Percentiles rank a stretch among this genome's conserved stretches.
phyloP scores from a whole-genome alignment of 2,797 vertebrate species.

The Lagodon rhomboides region DNA sequence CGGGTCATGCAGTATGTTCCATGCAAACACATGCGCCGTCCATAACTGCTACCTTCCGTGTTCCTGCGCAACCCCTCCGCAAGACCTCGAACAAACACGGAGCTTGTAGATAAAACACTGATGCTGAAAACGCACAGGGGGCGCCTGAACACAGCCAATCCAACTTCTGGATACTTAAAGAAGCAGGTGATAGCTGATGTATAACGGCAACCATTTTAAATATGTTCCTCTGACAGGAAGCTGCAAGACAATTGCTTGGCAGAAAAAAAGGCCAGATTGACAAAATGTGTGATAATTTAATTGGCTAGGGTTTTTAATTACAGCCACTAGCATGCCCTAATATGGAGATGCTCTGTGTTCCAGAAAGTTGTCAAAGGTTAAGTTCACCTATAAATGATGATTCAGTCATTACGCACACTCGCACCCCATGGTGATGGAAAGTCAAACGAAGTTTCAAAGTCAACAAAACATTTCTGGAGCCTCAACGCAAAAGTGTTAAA shows the following conservation, averaged over 20 bases:
- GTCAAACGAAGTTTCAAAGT: no score
- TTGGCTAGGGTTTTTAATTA: background rate
- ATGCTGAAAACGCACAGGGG: conserved; percentile 51
- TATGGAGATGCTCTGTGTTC: background rate
- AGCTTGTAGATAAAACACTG: conserved; percentile 48
- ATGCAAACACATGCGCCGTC: conserved; percentile 68
- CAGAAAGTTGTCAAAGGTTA: background rate
- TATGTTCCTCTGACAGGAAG: conserved; percentile 4
- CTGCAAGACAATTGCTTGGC: background rate
- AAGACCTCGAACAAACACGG: conserved; percentile 50
- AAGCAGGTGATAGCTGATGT: background rate
- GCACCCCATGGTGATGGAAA: no score
- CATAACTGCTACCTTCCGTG: conserved; percentile 60
- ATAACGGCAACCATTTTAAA: conserved; percentile 19
- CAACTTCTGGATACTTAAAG: conserved; percentile 46
- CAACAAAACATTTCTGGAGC: no score
- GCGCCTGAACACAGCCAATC: conserved; percentile 43
- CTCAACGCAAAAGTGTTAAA: no score
- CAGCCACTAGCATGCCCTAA: background rate
- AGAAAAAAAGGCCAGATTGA: background rate
- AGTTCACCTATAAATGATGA: no score
- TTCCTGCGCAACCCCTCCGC: conserved; percentile 36
- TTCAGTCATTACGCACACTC: no score
- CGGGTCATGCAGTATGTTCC: conserved; percentile 62
- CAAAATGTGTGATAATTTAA: background rate